Evolutionary conservation across 1,140 invertebrate genomes (phyloP), one percentile per base, ranked within the genome.

Genomic region (Drosophila guanche): DNA sequence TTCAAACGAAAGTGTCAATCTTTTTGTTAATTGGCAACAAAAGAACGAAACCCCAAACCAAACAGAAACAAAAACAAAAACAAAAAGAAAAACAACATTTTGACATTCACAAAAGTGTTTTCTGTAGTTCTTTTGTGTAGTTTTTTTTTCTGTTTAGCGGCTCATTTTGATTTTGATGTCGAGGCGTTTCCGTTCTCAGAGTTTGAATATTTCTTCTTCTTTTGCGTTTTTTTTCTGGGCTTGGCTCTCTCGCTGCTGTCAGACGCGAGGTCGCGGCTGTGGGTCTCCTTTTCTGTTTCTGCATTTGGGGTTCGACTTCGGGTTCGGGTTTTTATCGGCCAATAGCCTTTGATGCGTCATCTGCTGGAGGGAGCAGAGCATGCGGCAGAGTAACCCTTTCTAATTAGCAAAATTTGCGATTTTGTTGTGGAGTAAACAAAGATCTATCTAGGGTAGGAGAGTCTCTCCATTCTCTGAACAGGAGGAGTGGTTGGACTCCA

Each of bases 1-100:
- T 83, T 86, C 79, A 76, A 81, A 71, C 85, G 79, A 88, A 88
- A 88, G 83, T 88, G 83, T 88, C 83, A 88, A 88, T 89, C 84
- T 88, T 61, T 66, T 70, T 88, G 83, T 88, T 88, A 88, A 88
- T 88, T 88, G 83, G 83, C 83, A 76, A 88, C 68, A 54, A 61
- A 37, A 69, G 83, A 80, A 76, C 29, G 29, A 56, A 23, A 62
- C 52, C 45, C 33, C 10, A 37, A 37, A 10, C 33, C 8, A 37
- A 37, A 37, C 33, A 37, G 10, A 37, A 54, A 48, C 41, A 42
- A 41, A 37, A 53, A 51, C 22, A 67, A 74, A 58, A 66, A n/a
- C n/a, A n/a, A n/a, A n/a, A n/a, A n/a, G n/a, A n/a, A n/a, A n/a
- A n/a, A 78, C 8, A 37, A 61, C 37, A 57, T 48, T 58, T 67